Conservation (phyloP, 2,797 vertebrate species). For the Zenarchopterus dispar region DNA sequence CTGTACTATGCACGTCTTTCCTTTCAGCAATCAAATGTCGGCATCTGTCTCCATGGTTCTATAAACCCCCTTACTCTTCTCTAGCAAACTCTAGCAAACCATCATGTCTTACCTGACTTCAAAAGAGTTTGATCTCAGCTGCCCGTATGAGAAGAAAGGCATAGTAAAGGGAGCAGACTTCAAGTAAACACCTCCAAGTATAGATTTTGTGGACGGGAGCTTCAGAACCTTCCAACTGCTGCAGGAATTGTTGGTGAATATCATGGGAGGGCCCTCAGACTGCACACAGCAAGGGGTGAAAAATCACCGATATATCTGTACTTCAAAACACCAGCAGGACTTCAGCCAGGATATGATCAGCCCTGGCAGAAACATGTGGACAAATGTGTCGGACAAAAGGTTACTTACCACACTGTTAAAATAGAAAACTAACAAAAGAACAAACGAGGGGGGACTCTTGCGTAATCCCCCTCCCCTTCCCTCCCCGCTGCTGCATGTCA, state of each 20-base stretch:
- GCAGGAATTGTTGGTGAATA: not conserved
- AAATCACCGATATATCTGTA: conserved; percentile 1
- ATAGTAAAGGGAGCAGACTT: conserved; percentile 30
- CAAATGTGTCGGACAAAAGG: conserved; percentile 7
- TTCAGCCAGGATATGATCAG: conserved; percentile 24
- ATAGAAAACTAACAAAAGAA: not conserved
- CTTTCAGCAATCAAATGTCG: not conserved
- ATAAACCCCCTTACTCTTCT: conserved; percentile 12
- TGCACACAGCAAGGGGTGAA: conserved; percentile 8
- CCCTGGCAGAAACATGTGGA: conserved; percentile 2
- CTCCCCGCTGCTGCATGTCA: too few relatives aligned
- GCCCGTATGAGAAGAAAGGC: conserved; percentile 19
- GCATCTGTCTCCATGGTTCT: conserved; percentile 12
- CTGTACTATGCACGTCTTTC: not conserved
- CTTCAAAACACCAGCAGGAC: conserved; percentile 31
- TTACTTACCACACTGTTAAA: not conserved
- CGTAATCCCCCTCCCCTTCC: not conserved
- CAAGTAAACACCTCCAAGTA: conserved; percentile 26
- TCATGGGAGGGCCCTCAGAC: conserved; percentile 2
- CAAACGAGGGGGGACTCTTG: not conserved
- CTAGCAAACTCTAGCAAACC: conserved; percentile 20
- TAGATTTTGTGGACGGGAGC: conserved; percentile 24
- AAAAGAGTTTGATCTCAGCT: conserved; percentile 30
- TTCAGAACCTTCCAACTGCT: conserved; percentile 6
- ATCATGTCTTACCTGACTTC: conserved; percentile 20